Conservation (phyloP, 2,888 invertebrate genomes). For the Archips xylosteana region DNA sequence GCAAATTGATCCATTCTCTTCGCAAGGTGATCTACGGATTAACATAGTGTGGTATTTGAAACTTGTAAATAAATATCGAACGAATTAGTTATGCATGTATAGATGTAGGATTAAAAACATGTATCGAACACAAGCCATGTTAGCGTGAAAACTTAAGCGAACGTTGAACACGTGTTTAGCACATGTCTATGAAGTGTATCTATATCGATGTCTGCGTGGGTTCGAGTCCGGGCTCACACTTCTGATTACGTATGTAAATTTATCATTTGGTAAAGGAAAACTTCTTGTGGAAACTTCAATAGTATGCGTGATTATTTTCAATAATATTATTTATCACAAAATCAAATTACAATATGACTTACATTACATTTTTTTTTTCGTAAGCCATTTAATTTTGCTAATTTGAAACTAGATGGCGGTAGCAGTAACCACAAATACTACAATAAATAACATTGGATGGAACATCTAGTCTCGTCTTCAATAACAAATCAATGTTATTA, state of each 20-base stretch:
- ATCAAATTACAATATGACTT: too few species aligned
- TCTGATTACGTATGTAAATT: too few species aligned
- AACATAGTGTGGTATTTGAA: conserved; percentile 30
- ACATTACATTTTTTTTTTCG: background rate
- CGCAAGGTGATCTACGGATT: conserved; percentile 53
- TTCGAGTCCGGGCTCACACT: too few species aligned
- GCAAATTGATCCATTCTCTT: conserved; percentile 48
- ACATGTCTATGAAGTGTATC: too few species aligned
- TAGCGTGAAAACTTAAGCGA: too few species aligned
- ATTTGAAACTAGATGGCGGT: background rate
- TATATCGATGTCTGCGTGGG: too few species aligned
- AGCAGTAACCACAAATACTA: background rate
- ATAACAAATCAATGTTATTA: too few species aligned
- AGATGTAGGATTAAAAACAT: background rate
- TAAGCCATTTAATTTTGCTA: background rate
- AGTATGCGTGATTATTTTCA: too few species aligned
- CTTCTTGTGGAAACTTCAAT: too few species aligned
- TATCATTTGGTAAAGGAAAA: too few species aligned
- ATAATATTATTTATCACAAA: too few species aligned
- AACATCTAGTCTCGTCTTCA: background rate
- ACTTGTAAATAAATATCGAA: conserved; percentile 16
- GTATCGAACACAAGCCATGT: background rate
- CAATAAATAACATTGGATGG: background rate
- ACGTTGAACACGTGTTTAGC: too few species aligned
- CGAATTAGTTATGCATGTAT: conserved; percentile 1